Conservation (phyloP, 2,113 vertebrate species). For the Megaceryle maxima region DNA sequence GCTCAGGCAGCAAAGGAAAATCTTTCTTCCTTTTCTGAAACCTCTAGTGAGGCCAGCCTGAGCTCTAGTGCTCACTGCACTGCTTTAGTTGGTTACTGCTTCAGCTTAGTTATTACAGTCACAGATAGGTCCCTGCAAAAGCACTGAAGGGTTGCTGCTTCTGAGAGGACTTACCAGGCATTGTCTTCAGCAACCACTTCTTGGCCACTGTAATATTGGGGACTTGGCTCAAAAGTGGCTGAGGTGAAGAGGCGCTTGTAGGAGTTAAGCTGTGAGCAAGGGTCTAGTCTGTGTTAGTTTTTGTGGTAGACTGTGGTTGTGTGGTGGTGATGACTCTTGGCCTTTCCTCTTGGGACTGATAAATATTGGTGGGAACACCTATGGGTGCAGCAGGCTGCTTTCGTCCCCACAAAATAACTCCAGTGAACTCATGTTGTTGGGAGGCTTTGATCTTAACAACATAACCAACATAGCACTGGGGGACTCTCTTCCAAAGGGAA, state of each 20-base stretch:
- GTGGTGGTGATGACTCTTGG: accelerated
- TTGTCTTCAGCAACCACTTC: neutral
- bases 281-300: neutral
- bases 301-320: neutral
- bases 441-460: neutral
- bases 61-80: neutral
- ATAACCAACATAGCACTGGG: accelerated
- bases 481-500: neutral
- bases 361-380: neutral
- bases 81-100: neutral
- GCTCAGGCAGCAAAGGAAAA: neutral
- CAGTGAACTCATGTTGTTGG: neutral
- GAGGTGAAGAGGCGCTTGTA: neutral
- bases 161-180: neutral
- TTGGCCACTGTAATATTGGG: neutral
- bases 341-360: neutral
- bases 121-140: neutral
- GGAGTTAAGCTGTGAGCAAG: neutral
- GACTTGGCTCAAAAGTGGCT: neutral
- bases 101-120: neutral
- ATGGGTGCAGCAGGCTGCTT: neutral
- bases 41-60: neutral
- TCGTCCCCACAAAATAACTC: neutral
- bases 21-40: neutral
- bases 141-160: neutral